Base-by-base conservation (phyloP, 2,888 invertebrate genomes). In the Steinernema carpocapsae region DNA sequence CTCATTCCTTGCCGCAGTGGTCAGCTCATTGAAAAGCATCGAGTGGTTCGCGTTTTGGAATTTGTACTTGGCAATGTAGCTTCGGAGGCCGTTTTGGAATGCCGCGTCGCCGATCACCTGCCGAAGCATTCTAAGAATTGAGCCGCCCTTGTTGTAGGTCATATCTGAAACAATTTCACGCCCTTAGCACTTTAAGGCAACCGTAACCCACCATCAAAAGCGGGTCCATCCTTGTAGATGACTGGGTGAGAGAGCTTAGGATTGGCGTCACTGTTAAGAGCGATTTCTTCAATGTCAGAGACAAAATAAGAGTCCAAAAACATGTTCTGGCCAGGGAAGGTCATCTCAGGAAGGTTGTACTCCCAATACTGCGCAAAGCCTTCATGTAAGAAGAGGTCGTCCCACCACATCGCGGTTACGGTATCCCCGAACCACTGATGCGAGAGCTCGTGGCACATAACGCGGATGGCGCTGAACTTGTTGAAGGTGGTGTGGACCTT, bases 11-110 rank as follows among this genome's bases (percentile, higher is more conserved):
- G 78, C 76, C 1, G 76, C 73, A 85, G 91, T 90, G 75, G 91
- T 92, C 79, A 93, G 90, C 37, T 91, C 91, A 70, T 91, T 89
- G 94, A 94, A 94, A 0, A 95, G 90, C 86, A 94, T 94, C 84
- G 92, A 90, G 17, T 92, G 92, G 77, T 92, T 93, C 14, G 93
- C 92, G 87, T 92, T 93, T 70, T 90, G 90, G 87, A 91, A 93
- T 82, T 91, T 91, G 85, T 92, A 92, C 43, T 90, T 90, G 76
- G 90, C 91, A 76, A 93, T 88, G 87, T 93, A 93, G 10, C 75
- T 73, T 22, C 80, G 82, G 46, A 81, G 72, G 26, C 77, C 81
- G 14, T 0, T n/a, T 4, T 71, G 72, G 73, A 81, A 79, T 19
- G 70, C 72, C 19, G 26, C 19, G 10, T 59, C 59, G n/a, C 77